Evolutionary conservation across 2,113 vertebrate genomes (phyloP), one percentile per base, ranked within the genome.

Genomic region (Micromys minutus): DNA sequence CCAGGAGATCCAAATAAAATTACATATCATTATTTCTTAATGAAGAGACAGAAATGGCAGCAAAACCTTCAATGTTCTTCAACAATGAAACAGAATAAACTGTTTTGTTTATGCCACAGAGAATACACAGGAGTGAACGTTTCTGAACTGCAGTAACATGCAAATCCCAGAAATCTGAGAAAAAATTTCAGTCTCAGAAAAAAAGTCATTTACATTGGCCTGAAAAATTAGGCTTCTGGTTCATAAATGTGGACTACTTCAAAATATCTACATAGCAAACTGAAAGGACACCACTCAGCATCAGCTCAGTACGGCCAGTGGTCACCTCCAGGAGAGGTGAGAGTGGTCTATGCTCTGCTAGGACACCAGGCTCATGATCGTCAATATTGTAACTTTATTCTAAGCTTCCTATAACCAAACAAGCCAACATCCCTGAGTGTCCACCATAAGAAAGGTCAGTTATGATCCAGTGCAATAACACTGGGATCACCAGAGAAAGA

Each of bases 371-470:
- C 9, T 89, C 47, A 7, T 45, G 24, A n/a, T 6, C 89, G n/a
- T 45, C 75, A 52, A 75, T 45, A 79, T 39, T 45, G 17, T 59
- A 86, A 84, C 3, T 50, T 13, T 89, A n/a, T 71, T 87, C 13
- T 71, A 94, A 45, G 39, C 59, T 84, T 45, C 69, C 85, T 90
- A 34, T 9, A 69, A 45, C 47, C 74, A 89, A 79, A 91, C 50
- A 29, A 84, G 52, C 12, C 45, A 71, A 15, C 29, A 83, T 61
- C 55, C 50, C 85, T 36, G 67, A 36, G 42, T 69, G 55, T 59
- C 34, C 85, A 52, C 81, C 85, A 95, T 8, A 92, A 92, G 16
- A 52, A 96, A 76, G 69, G 83, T 36, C n/a, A 63, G 90, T 81
- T 59, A 79, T 71, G 52, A n/a, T 13, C 72, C 81, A 89, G 34